Conservation (phyloP, 2,888 invertebrate genomes). For the Sarcophaga subvicina region DNA sequence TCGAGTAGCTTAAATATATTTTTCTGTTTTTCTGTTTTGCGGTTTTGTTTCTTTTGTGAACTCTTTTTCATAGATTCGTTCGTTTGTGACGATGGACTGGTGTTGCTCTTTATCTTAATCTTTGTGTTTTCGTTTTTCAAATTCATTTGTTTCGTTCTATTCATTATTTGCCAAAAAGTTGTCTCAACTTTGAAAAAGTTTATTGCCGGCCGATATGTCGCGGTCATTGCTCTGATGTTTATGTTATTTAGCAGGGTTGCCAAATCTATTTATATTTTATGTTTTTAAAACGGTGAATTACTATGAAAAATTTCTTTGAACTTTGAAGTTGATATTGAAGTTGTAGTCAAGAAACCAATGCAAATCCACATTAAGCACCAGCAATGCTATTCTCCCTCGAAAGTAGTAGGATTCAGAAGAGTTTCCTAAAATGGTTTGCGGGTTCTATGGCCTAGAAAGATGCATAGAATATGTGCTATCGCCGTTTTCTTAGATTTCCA, state of each 20-base stretch:
- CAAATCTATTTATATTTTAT: background rate
- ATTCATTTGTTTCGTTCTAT: background rate
- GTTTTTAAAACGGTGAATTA: too few species aligned
- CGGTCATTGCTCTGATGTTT: conserved; percentile 43
- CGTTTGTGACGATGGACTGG: background rate
- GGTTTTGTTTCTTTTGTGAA: background rate
- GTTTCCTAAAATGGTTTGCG: too few species aligned
- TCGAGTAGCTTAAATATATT: background rate
- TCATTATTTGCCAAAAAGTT: conserved; percentile 35
- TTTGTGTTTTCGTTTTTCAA: background rate
- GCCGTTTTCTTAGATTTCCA: too few species aligned
- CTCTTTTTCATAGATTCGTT: too few species aligned
- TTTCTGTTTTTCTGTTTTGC: background rate
- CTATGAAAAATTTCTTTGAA: too few species aligned
- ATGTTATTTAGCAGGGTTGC: conserved; percentile 4
- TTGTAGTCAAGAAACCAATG: too few species aligned
- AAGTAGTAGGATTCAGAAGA: too few species aligned
- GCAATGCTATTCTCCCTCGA: too few species aligned
- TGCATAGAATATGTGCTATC: too few species aligned
- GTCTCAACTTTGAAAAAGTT: conserved; percentile 33
- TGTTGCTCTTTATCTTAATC: background rate
- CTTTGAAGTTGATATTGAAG: too few species aligned
- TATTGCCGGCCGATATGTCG: conserved; percentile 27
- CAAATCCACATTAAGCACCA: too few species aligned
- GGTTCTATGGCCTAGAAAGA: too few species aligned